phyloP scores from a whole-genome alignment of 2,113 vertebrate species.

The Leuciscus idus region DNA sequence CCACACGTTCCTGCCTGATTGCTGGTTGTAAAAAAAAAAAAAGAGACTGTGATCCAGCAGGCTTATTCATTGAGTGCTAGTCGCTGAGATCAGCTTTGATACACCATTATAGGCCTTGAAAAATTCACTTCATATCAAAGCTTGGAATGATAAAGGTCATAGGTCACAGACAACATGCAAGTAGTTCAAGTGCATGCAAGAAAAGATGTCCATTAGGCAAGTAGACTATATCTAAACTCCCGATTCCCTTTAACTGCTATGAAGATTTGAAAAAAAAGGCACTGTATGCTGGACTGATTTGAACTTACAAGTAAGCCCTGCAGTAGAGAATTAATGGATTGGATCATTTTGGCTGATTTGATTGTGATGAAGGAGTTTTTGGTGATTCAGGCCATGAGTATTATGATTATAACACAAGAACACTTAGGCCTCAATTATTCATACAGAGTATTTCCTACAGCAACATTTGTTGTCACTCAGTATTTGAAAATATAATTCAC shows the following conservation, averaged over 20 bases:
- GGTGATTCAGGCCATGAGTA: not conserved
- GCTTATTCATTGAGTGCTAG: slow-evolving; percentile 7
- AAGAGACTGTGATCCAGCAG: slow-evolving; percentile 34
- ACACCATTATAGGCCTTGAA: slow-evolving; percentile 47
- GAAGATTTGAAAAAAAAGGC: not conserved
- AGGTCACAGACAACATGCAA: slow-evolving; percentile 35
- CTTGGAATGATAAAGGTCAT: slow-evolving; percentile 45
- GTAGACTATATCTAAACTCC: slow-evolving; percentile 41
- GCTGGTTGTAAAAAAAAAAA: slow-evolving; percentile 38
- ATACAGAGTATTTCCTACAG: not conserved
- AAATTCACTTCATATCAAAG: slow-evolving; percentile 39
- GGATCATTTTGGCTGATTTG: not conserved
- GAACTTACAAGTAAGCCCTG: not conserved
- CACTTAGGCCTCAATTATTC: not conserved
- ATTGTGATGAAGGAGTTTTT: slow-evolving; percentile 18
- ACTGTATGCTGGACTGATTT: not conserved
- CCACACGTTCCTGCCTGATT: slow-evolving; percentile 22
- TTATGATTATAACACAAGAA: not conserved
- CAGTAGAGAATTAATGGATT: not conserved
- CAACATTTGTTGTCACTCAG: not conserved
- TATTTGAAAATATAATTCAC: not conserved
- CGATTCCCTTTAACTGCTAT: slow-evolving; percentile 24
- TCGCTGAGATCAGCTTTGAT: slow-evolving; percentile 22
- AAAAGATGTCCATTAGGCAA: slow-evolving; percentile 29
- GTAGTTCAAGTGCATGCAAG: slow-evolving; percentile 51